phyloP scores from a whole-genome alignment of 2,888 invertebrate genomes.

The Oxycera nigricornis region DNA sequence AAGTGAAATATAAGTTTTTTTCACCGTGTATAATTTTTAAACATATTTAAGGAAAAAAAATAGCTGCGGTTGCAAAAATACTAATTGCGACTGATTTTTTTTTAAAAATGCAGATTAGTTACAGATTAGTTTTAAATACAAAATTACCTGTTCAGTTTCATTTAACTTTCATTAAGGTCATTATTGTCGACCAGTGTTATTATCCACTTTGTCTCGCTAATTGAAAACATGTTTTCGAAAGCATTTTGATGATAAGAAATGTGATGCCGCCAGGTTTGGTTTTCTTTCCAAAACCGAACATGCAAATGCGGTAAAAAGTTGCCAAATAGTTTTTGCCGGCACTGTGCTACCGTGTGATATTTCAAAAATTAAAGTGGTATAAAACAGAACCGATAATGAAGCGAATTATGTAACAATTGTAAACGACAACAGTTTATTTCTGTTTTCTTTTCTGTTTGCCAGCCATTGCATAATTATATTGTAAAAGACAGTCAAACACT shows the following conservation, averaged over 20 bases:
- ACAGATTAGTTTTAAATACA: too few relatives aligned
- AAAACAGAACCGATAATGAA: neutral
- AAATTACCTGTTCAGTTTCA: too few relatives aligned
- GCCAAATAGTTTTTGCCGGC: too few relatives aligned
- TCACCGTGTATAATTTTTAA: neutral
- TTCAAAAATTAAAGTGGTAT: neutral
- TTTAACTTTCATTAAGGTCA: too few relatives aligned
- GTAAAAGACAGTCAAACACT: neutral
- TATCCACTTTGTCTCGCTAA: too few relatives aligned
- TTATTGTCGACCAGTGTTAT: too few relatives aligned
- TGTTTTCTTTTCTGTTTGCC: neutral
- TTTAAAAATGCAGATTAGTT: neutral
- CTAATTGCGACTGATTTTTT: neutral
- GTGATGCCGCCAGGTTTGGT: too few relatives aligned
- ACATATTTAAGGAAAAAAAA: neutral
- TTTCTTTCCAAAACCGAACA: too few relatives aligned
- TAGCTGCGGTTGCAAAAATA: neutral
- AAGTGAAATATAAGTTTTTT: neutral
- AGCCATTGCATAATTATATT: constrained; percentile 1
- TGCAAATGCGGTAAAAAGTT: too few relatives aligned
- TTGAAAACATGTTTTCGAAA: too few relatives aligned
- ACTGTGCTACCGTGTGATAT: too few relatives aligned
- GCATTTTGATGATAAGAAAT: too few relatives aligned
- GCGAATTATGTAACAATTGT: neutral
- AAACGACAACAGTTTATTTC: constrained; percentile 13